Conservation (phyloP, 2,888 invertebrate species). For the Piscicola geometra region DNA sequence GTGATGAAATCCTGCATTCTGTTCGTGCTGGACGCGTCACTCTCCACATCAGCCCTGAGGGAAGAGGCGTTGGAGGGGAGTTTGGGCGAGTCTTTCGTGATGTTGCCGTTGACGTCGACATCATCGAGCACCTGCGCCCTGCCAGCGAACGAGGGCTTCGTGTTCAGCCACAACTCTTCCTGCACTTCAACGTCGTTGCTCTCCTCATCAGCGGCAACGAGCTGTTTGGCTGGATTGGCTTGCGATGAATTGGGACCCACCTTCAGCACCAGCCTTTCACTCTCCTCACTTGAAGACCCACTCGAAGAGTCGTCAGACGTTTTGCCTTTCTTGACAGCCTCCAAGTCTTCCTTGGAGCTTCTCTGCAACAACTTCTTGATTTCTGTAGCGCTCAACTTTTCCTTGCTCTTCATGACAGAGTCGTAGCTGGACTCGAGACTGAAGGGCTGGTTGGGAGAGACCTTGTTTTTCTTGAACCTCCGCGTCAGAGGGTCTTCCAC, state of each 20-base stretch:
- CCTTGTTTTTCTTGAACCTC: background rate
- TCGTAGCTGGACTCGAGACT: background rate
- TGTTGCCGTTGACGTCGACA: background rate
- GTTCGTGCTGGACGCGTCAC: background rate
- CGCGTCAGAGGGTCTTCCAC: conserved; percentile 3
- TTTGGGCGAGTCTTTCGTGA: too few relatives aligned
- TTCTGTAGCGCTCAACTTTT: background rate
- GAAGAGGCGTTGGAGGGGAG: background rate
- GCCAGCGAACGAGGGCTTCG: background rate
- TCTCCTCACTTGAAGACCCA: background rate
- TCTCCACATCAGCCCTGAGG: background rate
- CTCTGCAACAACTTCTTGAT: too few relatives aligned
- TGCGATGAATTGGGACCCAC: background rate
- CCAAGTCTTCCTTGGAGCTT: too few relatives aligned
- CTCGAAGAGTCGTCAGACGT: background rate
- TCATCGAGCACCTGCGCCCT: background rate
- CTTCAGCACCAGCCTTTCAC: background rate
- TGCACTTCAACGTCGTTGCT: background rate
- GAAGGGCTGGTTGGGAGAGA: background rate
- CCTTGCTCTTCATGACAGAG: background rate
- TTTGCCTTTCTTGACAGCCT: background rate
- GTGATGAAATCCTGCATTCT: background rate
- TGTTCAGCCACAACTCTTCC: background rate
- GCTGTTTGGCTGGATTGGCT: background rate
- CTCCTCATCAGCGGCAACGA: too few relatives aligned